Base-by-base conservation (phyloP, 2,888 invertebrate genomes). In the Campoplex nolae region DNA sequence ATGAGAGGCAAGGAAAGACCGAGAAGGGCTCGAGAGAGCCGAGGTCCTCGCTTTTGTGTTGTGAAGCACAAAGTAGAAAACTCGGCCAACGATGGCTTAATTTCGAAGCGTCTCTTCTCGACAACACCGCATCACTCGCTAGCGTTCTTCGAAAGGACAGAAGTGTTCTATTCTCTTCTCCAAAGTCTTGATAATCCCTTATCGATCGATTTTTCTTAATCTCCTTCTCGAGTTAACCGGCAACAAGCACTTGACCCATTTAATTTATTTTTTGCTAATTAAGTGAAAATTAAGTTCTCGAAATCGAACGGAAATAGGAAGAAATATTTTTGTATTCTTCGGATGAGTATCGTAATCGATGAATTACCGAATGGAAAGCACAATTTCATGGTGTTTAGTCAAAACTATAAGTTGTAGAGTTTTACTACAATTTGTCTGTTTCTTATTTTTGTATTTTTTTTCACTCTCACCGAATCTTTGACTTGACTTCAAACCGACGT, bases 61-160 rank as follows among this genome's bases (percentile, higher is more conserved):
- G 75, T 65, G 11, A 54, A 79, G 78, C 75, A 79, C 68, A 73
- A 83, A 84, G 82, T 56, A 79, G 48, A 42, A 73, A 87, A 82
- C 75, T 84, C 87, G 87, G 82, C 82, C 87, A 87, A 82, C 78
- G 84, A 87, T 38, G 84, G 82, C 78, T 84, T 84, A 87, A 84
- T 84, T 86, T 76, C 51, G 51, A 77, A 87, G 84, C 84, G 16
- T 11, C 78, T 73, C 74, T 45, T 87, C 65, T 23, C 23, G 23
- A 23, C 23, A 54, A 75, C 58, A 42, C 38, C 23, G 16, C 62
- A 62, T 58, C 71, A 51, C 62, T 3, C 13, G 16, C 9, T 23
- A 51, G 45, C 70, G 1, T 32, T 35, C 78, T 51, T 54, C 70
- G 32, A 58, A 71, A 80, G 62, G 48, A n/a, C 32, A 68, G 23